Conservation (phyloP, 2,113 vertebrate genomes). For the Podarcis cretensis region DNA sequence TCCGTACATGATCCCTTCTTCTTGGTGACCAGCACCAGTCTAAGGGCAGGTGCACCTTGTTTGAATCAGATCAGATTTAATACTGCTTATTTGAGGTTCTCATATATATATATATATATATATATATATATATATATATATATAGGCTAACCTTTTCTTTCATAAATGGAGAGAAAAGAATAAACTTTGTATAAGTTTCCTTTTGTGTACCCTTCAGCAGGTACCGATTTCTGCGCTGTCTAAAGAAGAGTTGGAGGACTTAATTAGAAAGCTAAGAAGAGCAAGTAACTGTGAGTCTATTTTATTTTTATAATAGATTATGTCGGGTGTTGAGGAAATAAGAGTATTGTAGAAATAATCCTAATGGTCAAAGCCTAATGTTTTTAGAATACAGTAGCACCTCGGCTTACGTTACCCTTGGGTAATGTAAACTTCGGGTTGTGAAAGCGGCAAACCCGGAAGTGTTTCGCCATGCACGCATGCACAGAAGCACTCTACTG, state of each 20-base stretch:
- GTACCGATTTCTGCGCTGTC: slow-evolving; percentile 82
- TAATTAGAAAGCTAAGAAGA: slow-evolving; percentile 83
- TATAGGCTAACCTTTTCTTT: background rate
- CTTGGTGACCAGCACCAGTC: background rate
- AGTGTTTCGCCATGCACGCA: no score
- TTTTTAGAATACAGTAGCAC: background rate
- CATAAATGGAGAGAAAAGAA: slow-evolving; percentile 5
- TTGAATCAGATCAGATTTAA: background rate
- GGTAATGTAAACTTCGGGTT: no score
- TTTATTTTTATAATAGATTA: slow-evolving; percentile 27
- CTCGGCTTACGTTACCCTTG: no score
- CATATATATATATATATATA: no score
- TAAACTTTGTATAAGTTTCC: background rate
- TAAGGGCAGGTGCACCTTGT: background rate
- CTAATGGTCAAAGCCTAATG: background rate
- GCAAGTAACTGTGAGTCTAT: slow-evolving; percentile 80
- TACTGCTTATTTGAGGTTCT: background rate
- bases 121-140: no score
- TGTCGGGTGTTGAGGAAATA: background rate
- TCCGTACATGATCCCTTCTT: background rate
- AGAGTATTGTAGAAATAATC: slow-evolving; percentile 8
- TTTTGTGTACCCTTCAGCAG: slow-evolving; percentile 66
- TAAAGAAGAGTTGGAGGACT: slow-evolving; percentile 78
- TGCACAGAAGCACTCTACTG: no score
- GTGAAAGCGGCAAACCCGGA: no score